A percentile compares a stretch with the other conserved stretches of the same genome.
These are phyloP conservation scores for Geococcyx californianus DNA, from an alignment of 2,113 vertebrate species.

Conservation along the genomic window DNA sequence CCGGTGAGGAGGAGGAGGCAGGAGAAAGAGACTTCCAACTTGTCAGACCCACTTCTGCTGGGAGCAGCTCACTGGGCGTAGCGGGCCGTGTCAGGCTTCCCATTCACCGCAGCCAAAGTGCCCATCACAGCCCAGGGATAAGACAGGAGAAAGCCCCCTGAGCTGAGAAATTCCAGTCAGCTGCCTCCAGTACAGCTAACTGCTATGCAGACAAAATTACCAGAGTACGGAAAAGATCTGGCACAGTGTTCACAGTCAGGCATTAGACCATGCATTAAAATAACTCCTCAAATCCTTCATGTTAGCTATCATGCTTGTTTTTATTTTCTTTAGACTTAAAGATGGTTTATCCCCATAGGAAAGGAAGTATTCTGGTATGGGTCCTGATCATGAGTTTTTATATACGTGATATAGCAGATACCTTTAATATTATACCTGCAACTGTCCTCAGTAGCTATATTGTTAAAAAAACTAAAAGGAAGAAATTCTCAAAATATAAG, in stretches of 20 bases:
- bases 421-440: not conserved
- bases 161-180: not conserved
- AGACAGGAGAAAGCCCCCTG: not conserved
- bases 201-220: not conserved
- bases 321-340: not conserved
- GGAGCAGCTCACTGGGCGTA: not conserved
- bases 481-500: not conserved
- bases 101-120: not conserved
- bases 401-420: not conserved
- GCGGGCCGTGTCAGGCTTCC: not conserved
- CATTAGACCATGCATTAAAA: not conserved
- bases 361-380: not conserved
- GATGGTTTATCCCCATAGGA: not conserved
- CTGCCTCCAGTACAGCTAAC: not conserved
- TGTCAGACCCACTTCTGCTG: not conserved
- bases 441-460: not conserved
- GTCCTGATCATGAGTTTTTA: not conserved
- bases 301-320: not conserved
- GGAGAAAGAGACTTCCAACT: slow-evolving; percentile 14
- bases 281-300: fast-evolving
- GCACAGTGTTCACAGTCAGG: not conserved
- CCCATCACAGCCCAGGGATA: not conserved
- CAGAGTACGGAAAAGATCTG: not conserved
- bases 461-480: not conserved
- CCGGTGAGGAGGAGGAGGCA: not conserved